Evolutionary conservation across 2,797 vertebrate species (phyloP).

Genomic region (Coreius guichenoti): DNA sequence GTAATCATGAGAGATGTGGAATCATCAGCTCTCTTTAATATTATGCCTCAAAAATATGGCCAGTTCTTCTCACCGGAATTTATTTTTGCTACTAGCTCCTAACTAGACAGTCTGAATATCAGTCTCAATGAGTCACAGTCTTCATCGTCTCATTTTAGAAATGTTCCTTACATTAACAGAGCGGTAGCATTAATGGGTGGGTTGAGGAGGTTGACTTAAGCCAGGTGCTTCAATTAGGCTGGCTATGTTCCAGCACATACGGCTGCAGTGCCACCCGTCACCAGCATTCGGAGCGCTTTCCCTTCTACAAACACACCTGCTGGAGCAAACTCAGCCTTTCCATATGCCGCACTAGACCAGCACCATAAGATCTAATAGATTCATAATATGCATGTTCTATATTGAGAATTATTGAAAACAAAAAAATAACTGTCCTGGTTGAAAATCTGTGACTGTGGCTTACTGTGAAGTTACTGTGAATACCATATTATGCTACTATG

Average conservation of each 20-base stretch:
- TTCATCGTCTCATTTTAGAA: slow-evolving; percentile 44
- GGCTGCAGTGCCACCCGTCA: slow-evolving; percentile 48
- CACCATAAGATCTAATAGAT: neutral
- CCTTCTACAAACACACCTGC: slow-evolving; percentile 54
- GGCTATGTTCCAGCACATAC: slow-evolving; percentile 58
- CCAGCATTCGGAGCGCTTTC: slow-evolving; percentile 48
- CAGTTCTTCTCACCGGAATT: neutral
- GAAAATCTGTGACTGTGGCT: neutral
- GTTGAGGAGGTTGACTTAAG: slow-evolving; percentile 60
- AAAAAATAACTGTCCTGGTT: neutral
- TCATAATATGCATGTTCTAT: neutral
- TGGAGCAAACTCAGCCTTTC: slow-evolving; percentile 48
- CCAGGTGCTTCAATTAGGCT: slow-evolving; percentile 66
- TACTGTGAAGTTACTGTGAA: neutral
- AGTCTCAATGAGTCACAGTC: slow-evolving; percentile 40
- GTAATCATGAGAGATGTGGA: neutral
- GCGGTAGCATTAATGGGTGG: slow-evolving; percentile 54
- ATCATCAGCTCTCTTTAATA: neutral
- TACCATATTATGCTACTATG: no score
- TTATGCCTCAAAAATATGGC: neutral
- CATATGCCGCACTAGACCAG: slow-evolving; percentile 49
- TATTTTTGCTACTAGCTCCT: neutral
- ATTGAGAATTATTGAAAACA: neutral
- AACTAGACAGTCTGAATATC: slow-evolving; percentile 31
- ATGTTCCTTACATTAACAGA: slow-evolving; percentile 43